These are phyloP conservation scores for Copsychus sechellarum DNA, from an alignment of 2,113 vertebrate species.

Conservation along the genomic window DNA sequence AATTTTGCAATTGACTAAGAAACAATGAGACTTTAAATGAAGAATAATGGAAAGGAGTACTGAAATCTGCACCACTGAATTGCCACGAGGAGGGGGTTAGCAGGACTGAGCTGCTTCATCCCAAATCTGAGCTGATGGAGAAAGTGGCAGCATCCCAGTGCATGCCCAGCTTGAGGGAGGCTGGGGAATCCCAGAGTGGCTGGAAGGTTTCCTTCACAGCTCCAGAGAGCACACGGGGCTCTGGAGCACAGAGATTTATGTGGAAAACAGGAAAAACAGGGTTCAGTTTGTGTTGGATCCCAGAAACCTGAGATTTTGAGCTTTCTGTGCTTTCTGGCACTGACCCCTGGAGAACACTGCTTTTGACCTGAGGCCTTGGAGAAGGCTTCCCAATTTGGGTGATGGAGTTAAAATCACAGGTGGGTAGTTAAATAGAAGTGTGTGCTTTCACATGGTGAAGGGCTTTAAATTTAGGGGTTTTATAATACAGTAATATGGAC, in stretches of 20 bases:
- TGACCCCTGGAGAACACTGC: too few relatives aligned
- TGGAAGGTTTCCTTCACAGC: neutral
- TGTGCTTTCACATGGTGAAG: too few relatives aligned
- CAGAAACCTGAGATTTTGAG: too few relatives aligned
- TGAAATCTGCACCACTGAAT: neutral
- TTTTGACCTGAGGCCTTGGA: too few relatives aligned
- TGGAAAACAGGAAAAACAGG: neutral
- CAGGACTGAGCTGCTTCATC: neutral
- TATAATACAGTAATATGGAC: too few relatives aligned
- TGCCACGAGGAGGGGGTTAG: neutral
- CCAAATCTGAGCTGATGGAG: neutral
- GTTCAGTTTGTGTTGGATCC: neutral
- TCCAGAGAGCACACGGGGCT: neutral
- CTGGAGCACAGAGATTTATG: neutral
- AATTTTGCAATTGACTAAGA: neutral
- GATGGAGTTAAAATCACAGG: too few relatives aligned
- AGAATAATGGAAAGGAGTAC: neutral
- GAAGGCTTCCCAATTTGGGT: too few relatives aligned
- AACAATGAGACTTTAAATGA: neutral
- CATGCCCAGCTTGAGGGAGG: neutral
- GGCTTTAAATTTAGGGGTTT: too few relatives aligned
- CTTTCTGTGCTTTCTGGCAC: too few relatives aligned
- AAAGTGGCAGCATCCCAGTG: fast-evolving
- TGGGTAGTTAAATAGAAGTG: too few relatives aligned
- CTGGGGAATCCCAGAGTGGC: neutral